Conservation (phyloP, 1,140 invertebrate species). For the Epicauta chinensis region DNA sequence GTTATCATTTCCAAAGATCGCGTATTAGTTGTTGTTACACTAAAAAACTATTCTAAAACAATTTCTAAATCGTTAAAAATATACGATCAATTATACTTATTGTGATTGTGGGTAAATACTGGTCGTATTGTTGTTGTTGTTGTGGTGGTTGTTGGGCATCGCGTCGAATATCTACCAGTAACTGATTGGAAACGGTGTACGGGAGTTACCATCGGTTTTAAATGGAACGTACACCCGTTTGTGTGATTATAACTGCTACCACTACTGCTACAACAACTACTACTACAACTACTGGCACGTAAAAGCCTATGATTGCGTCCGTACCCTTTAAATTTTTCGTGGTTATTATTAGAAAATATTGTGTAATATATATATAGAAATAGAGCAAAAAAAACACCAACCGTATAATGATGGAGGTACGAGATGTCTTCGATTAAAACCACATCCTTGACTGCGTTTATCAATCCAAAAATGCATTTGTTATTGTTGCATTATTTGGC, state of each 20-base stretch:
- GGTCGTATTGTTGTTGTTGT: not conserved
- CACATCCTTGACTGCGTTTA: slow-evolving; percentile 59
- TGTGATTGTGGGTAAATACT: slow-evolving; percentile 1
- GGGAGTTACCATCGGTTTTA: slow-evolving; percentile 58
- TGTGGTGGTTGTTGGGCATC: not conserved
- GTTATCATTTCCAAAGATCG: slow-evolving; percentile 25
- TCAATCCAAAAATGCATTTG: slow-evolving; percentile 69
- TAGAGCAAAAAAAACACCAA: too few relatives aligned
- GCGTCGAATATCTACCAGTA: slow-evolving; percentile 47
- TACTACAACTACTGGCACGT: not conserved
- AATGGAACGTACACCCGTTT: slow-evolving; percentile 16
- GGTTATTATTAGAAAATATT: not conserved
- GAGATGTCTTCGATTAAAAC: slow-evolving; percentile 52
- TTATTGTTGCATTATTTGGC: not conserved
- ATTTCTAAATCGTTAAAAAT: too few relatives aligned
- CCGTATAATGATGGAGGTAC: slow-evolving; percentile 45
- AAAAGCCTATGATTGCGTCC: slow-evolving; percentile 20
- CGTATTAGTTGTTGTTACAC: slow-evolving; percentile 13
- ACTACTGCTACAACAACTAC: too few relatives aligned
- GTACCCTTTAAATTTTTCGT: slow-evolving; percentile 11
- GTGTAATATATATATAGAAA: not conserved
- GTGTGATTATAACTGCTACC: too few relatives aligned
- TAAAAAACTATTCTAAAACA: not conserved
- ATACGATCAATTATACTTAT: too few relatives aligned
- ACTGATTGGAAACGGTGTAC: slow-evolving; percentile 60